Conservation (phyloP, 2,797 vertebrate species). For the Melanogrammus aeglefinus region DNA sequence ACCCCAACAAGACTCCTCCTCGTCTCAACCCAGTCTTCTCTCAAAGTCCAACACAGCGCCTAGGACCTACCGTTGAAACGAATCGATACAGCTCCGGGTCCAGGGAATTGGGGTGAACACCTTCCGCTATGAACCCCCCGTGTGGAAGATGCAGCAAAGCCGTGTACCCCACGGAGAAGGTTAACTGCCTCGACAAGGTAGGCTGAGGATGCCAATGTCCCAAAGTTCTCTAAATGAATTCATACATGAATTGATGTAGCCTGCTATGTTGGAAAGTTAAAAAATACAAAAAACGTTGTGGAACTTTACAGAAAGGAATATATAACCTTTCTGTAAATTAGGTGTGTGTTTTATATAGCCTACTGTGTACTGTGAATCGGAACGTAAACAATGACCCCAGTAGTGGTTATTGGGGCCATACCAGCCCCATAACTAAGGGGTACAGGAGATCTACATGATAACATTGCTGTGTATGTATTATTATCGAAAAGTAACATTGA, state of each 20-base stretch:
- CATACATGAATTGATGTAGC: too few species aligned
- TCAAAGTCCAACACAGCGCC: neutral
- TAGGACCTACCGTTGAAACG: neutral
- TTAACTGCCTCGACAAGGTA: constrained; percentile 97
- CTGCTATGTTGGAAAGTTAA: too few species aligned
- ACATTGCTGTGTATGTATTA: neutral
- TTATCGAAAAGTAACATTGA: too few species aligned
- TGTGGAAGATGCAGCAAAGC: constrained; percentile 93
- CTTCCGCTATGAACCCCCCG: constrained; percentile 84
- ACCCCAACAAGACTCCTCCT: neutral
- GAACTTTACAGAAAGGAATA: too few species aligned
- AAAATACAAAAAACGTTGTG: too few species aligned
- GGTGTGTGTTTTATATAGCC: neutral
- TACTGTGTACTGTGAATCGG: too few species aligned
- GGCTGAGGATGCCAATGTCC: neutral
- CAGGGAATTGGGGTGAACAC: neutral
- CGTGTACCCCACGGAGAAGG: constrained; percentile 96
- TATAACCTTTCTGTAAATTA: neutral
- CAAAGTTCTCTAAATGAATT: neutral
- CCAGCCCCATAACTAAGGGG: neutral
- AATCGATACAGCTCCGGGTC: neutral
- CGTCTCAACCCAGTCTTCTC: neutral
- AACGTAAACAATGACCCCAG: too few species aligned
- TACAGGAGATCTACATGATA: neutral
- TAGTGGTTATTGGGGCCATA: too few species aligned